Percentiles rank a stretch among this genome's conserved stretches.
Conservation (phyloP, 2,113 vertebrate species). For the Hyaena hyaena region DNA sequence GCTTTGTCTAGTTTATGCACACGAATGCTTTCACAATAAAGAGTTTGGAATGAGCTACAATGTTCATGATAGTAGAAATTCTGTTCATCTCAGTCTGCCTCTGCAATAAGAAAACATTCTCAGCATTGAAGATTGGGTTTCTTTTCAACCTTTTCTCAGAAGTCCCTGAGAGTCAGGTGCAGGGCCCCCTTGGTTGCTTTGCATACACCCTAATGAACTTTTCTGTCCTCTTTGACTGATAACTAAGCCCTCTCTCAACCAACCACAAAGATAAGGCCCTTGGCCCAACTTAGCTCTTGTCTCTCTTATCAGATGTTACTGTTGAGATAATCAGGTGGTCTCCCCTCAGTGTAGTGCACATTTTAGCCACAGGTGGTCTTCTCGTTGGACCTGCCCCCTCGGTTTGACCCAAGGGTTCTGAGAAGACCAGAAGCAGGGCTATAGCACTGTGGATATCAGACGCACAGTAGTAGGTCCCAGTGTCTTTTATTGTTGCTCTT, state of each 20-base stretch:
- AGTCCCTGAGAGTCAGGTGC: neutral
- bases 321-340: neutral
- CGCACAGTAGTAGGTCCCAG: conserved; percentile 64
- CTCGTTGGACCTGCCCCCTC: neutral
- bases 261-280: conserved; percentile 21
- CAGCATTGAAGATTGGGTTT: neutral
- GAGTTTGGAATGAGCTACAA: conserved; percentile 28
- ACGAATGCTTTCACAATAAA: conserved; percentile 25
- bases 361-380: neutral
- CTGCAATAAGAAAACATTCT: neutral
- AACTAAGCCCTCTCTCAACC: neutral
- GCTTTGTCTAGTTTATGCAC: conserved; percentile 67
- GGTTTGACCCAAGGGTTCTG: neutral
- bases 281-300: neutral
- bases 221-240: neutral
- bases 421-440: neutral
- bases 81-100: conserved; percentile 15
- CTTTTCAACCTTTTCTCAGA: neutral
- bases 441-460: conserved; percentile 14
- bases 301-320: conserved; percentile 53
- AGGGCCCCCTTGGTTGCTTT: neutral
- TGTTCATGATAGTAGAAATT: conserved; percentile 30
- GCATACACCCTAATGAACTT: neutral
- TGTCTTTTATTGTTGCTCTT: conserved; percentile 36
- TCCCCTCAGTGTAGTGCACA: neutral